Percentiles rank a stretch among this genome's conserved stretches.
Conservation (phyloP, 2,797 vertebrate genomes). For the Ctenochaetus hawaiiensis region DNA sequence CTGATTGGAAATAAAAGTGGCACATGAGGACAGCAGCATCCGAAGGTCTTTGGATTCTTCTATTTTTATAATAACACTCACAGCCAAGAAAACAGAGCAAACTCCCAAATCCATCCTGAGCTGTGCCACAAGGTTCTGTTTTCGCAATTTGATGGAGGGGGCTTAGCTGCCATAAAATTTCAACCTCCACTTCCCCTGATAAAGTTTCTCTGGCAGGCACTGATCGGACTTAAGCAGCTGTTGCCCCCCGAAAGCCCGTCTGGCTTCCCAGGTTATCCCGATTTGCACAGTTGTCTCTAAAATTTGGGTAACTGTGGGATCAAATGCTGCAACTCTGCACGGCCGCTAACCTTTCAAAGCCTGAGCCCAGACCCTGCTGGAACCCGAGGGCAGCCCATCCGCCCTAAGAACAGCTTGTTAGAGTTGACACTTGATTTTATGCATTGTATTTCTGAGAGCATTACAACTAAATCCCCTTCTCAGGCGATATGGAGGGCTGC, state of each 20-base stretch:
- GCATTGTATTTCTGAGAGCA: constrained; percentile 75
- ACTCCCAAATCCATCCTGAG: constrained; percentile 68
- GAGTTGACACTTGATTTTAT: constrained; percentile 78
- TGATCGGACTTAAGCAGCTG: constrained; percentile 73
- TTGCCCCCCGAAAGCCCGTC: constrained; percentile 62
- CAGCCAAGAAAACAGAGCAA: constrained; percentile 58
- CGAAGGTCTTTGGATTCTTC: constrained; percentile 54
- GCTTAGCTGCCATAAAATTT: constrained; percentile 72
- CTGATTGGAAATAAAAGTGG: constrained; percentile 33
- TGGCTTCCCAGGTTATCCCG: constrained; percentile 68
- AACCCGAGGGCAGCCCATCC: constrained; percentile 33
- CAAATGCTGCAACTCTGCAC: constrained; percentile 36
- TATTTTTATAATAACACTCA: constrained; percentile 59
- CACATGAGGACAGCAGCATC: constrained; percentile 52
- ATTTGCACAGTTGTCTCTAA: constrained; percentile 77
- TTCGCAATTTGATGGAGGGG: constrained; percentile 68
- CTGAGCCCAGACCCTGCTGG: constrained; percentile 3
- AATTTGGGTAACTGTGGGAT: constrained; percentile 66
- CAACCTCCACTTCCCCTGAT: constrained; percentile 75
- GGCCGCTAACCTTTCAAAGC: constrained; percentile 49
- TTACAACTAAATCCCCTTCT: constrained; percentile 76
- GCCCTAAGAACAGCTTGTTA: constrained; percentile 76
- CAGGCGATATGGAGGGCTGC: constrained; percentile 61
- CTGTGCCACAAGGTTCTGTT: constrained; percentile 75
- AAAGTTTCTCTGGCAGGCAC: constrained; percentile 66